Base-by-base conservation (phyloP, 2,888 invertebrate species). In the Mesorhabditis spiculigera region DNA sequence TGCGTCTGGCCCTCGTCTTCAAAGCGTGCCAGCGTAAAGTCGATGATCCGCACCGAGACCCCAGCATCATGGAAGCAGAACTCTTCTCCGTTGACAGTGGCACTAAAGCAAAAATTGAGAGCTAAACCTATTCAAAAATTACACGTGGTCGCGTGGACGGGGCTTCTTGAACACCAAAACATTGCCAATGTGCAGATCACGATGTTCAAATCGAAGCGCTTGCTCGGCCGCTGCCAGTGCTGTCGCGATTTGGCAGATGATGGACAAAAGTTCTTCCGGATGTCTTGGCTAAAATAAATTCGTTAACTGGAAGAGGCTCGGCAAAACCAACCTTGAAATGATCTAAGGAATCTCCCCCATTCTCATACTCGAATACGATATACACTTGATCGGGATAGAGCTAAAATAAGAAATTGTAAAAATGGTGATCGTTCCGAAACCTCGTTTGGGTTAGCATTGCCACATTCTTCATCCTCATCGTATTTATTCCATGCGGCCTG, bases 191-290 rank as follows among this genome's bases (percentile, higher is more conserved):
- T 50, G 58, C n/a, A 50, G 58, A 50, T 50, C 58, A 13, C 58
- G 58, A n/a, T 50, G 58, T 50, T 50, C 58, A n/a, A 50, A 50
- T 50, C n/a, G 8, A 50, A 50, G 58, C 8, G 10, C 58, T 13
- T n/a, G n/a, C n/a, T 50, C 58, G n/a, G 58, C 58, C n/a, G 58
- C 58, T n/a, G 58, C 58, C 58, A 50, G n/a, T n/a, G 58, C 58
- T 3, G 58, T 50, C 10, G 58, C 58, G 58, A 50, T n/a, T 3
- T 50, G 58, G 10, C 10, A 10, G n/a, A 50, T n/a, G n/a, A 50
- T 50, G n/a, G 58, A 50, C 8, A 50, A n/a, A 50, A 50, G 58
- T 50, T 50, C 10, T n/a, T 10, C 8, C 8, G 58, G n/a, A 50
- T 10, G n/a, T n/a, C 10, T 13, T 10, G n/a, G 58, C 58, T 50